Evolutionary conservation across 2,797 vertebrate genomes (phyloP).

Genomic region (Ceyx erithaca): DNA sequence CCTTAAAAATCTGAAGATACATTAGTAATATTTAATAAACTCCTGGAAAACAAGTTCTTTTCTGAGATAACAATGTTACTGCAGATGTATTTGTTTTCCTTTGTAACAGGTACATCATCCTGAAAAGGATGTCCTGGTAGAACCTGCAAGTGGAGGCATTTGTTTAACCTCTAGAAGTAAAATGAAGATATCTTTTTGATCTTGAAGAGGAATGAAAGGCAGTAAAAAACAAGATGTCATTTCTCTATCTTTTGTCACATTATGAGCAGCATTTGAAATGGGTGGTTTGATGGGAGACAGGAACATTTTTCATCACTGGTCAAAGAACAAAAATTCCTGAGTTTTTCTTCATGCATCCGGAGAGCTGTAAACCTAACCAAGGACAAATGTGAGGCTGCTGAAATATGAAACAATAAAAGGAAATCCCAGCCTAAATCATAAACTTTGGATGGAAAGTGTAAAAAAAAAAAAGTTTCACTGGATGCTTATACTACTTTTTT

Average conservation of each 20-base stretch:
- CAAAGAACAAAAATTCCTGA: slow-evolving; percentile 14
- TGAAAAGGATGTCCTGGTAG: background rate
- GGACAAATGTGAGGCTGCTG: slow-evolving; percentile 59
- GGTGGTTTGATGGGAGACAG: background rate
- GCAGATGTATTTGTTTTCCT: background rate
- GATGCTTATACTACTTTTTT: background rate
- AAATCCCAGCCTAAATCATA: slow-evolving; percentile 80
- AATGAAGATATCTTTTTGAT: background rate
- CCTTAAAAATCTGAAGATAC: background rate
- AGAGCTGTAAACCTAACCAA: slow-evolving; percentile 66
- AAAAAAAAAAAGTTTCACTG: background rate
- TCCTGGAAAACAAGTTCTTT: background rate
- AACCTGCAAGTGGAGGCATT: background rate
- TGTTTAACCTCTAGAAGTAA: background rate
- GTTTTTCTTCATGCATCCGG: slow-evolving; percentile 60
- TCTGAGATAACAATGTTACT: background rate
- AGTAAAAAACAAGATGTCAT: background rate
- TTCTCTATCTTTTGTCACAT: background rate
- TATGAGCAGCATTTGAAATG: background rate
- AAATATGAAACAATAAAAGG: slow-evolving; percentile 87
- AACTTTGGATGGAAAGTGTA: slow-evolving; percentile 55
- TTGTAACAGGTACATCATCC: background rate
- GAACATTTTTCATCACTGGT: slow-evolving; percentile 15
- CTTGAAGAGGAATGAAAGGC: background rate
- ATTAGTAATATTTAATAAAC: background rate